Evolutionary conservation across 1,140 invertebrate genomes (phyloP).

Genomic region (Eueides isabella): DNA sequence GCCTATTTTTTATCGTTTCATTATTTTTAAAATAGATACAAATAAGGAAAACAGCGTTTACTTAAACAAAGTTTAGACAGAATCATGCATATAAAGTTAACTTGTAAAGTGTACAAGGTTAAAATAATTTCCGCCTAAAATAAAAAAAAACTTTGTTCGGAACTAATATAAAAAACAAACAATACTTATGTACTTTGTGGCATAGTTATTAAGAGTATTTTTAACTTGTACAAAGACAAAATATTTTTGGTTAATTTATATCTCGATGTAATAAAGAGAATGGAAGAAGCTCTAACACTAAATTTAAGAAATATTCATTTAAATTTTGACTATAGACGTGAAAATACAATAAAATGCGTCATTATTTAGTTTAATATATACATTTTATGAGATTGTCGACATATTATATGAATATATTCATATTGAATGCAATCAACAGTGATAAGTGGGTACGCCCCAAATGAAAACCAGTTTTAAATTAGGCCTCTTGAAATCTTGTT

Average conservation of each 20-base stretch:
- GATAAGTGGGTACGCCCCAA: conserved; percentile 5
- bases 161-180: not conserved
- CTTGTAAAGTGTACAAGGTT: not conserved
- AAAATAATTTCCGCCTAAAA: not conserved
- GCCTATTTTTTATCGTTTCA: too few species aligned
- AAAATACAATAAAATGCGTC: not conserved
- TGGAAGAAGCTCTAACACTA: not conserved
- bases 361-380: not conserved
- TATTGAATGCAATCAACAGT: not conserved
- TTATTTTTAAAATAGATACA: too few species aligned
- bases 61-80: not conserved
- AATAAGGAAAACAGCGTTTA: not conserved
- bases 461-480: conserved; percentile 2
- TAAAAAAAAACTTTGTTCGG: not conserved
- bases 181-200: not conserved
- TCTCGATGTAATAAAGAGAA: too few species aligned
- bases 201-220: too few species aligned
- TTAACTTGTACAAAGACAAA: too few species aligned
- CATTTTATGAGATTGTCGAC: not conserved
- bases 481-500: not conserved
- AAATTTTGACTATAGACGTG: not conserved
- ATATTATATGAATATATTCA: too few species aligned
- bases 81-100: not conserved
- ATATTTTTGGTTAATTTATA: too few species aligned
- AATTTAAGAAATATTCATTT: not conserved